These are phyloP conservation scores for Muntiacus muntjak DNA, from an alignment of 2,113 vertebrate species.

Conservation along the genomic window DNA sequence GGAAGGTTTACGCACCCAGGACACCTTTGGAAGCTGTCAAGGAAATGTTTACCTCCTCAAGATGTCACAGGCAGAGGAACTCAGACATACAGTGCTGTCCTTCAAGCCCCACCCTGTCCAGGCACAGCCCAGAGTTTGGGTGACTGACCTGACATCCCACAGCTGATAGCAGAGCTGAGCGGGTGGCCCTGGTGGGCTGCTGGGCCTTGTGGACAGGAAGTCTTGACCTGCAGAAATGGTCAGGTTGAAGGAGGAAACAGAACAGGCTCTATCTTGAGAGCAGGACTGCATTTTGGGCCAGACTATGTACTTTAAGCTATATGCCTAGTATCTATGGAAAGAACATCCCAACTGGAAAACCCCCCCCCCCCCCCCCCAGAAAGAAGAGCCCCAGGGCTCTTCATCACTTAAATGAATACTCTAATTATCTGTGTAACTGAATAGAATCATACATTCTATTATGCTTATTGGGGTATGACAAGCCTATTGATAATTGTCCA, in stretches of 20 bases:
- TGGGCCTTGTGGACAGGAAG: neutral
- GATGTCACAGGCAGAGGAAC: neutral
- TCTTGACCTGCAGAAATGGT: neutral
- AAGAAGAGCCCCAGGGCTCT: neutral
- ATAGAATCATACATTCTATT: neutral
- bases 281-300: neutral
- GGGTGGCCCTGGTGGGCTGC: neutral
- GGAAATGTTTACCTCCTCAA: neutral
- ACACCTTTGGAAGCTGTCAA: neutral
- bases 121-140: neutral
- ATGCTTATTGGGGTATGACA: neutral
- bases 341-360: neutral
- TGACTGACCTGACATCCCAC: neutral
- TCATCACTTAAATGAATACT: neutral
- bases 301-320: neutral
- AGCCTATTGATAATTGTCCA: no score
- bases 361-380: neutral
- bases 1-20: neutral
- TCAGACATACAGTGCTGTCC: neutral
- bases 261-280: neutral
- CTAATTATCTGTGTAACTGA: neutral
- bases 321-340: neutral
- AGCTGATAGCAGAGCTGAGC: neutral
- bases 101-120: neutral
- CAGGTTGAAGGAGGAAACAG: neutral